Percentiles rank a stretch among this genome's conserved stretches.
phyloP scores from a whole-genome alignment of 1,140 invertebrate species.

The Tigriopus japonicus region DNA sequence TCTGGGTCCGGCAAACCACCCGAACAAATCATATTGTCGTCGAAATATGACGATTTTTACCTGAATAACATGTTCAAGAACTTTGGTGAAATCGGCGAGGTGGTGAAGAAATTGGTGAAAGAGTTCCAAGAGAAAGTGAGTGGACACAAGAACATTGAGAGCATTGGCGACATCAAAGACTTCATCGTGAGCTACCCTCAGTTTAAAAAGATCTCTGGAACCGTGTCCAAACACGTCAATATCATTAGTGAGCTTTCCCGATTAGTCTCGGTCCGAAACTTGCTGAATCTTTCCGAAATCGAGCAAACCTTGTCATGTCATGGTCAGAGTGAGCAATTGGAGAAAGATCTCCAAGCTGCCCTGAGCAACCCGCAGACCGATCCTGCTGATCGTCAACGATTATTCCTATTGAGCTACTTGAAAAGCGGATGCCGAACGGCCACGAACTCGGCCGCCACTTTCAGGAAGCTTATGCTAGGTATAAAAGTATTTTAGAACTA shows the following conservation, averaged over 20 bases:
- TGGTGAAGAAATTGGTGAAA: not conserved
- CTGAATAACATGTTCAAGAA: not conserved
- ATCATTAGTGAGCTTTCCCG: conserved; percentile 83
- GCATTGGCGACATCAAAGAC: conserved; percentile 5
- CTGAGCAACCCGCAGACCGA: not conserved
- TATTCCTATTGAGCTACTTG: not conserved
- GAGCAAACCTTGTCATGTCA: conserved; percentile 44
- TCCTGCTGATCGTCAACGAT: not conserved
- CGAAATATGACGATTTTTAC: conserved; percentile 5
- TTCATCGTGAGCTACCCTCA: conserved; percentile 22
- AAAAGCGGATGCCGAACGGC: not conserved
- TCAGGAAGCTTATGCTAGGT: not conserved
- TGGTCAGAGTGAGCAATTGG: too few species aligned
- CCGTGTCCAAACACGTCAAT: conserved; percentile 90
- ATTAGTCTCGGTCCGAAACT: conserved; percentile 49
- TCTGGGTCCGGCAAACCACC: not conserved
- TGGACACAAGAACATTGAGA: not conserved
- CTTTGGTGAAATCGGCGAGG: not conserved
- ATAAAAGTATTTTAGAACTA: too few species aligned
- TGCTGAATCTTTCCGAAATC: conserved; percentile 82
- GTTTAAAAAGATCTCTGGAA: conserved; percentile 86
- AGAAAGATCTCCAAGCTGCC: too few species aligned
- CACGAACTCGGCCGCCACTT: not conserved
- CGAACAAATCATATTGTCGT: not conserved
- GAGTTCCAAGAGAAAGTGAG: not conserved